These are phyloP conservation scores for Onychomys torridus DNA, from an alignment of 2,797 vertebrate genomes.

Conservation along the genomic window DNA sequence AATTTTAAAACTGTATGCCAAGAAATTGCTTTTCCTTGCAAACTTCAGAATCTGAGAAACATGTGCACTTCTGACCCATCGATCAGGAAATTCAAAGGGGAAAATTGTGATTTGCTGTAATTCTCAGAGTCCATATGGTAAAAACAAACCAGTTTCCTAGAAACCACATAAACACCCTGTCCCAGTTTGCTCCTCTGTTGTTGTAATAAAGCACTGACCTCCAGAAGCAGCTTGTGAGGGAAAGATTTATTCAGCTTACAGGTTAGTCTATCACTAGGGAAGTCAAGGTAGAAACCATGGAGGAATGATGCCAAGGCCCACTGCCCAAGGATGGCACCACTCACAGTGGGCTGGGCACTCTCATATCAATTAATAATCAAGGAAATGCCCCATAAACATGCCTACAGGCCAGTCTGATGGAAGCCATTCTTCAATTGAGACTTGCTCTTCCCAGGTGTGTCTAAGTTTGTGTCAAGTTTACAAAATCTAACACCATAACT, in stretches of 20 bases:
- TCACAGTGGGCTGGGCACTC: background rate
- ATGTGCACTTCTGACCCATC: background rate
- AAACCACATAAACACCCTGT: slow-evolving; percentile 10
- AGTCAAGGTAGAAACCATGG: background rate
- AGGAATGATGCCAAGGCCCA: background rate
- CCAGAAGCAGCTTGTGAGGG: background rate
- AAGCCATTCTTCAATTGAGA: background rate
- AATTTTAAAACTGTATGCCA: background rate
- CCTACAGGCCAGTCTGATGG: background rate
- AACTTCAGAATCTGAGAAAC: background rate
- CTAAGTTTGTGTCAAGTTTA: background rate
- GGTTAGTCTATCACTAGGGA: background rate
- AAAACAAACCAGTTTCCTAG: slow-evolving; percentile 25
- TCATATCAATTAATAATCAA: background rate
- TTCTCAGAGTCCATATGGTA: background rate
- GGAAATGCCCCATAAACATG: background rate
- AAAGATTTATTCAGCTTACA: background rate
- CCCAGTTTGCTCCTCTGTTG: background rate
- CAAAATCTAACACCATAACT: background rate
- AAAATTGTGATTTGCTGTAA: slow-evolving; percentile 14
- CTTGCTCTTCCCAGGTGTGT: too few relatives aligned
- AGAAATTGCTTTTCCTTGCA: slow-evolving; percentile 41
- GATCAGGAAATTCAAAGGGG: slow-evolving; percentile 9
- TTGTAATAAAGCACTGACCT: background rate
- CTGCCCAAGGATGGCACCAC: background rate